Percentiles rank a stretch among this genome's conserved stretches.
Conservation (phyloP, 1,140 invertebrate genomes). For the Cecropterus lyciades region DNA sequence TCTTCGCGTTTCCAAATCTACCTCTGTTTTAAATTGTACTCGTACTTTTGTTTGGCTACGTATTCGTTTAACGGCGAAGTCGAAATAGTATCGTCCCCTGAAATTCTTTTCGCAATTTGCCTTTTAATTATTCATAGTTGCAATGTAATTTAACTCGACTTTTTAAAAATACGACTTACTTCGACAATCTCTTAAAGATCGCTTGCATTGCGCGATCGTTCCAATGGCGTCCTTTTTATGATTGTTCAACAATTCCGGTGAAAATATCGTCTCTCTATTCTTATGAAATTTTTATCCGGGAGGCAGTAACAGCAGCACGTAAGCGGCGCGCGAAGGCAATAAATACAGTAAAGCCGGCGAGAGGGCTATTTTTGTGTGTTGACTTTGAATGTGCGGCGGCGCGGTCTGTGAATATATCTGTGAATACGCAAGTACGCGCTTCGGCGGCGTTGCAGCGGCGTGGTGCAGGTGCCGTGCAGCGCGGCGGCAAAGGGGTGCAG, state of each 20-base stretch:
- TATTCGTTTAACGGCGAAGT: slow-evolving; percentile 6
- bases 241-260: background rate
- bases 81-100: slow-evolving; percentile 18
- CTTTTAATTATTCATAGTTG: slow-evolving; percentile 30
- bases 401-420: slow-evolving; percentile 9
- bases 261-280: slow-evolving; percentile 20
- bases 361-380: slow-evolving; percentile 28
- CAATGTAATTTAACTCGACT: slow-evolving; percentile 22
- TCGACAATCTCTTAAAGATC: slow-evolving; percentile 15
- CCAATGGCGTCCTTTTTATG: slow-evolving; percentile 6
- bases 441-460: background rate
- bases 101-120: slow-evolving; percentile 31
- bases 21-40: slow-evolving; percentile 24
- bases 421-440: slow-evolving; percentile 1
- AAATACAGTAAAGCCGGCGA: slow-evolving; percentile 23
- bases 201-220: slow-evolving; percentile 9
- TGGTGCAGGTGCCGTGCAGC: too few relatives aligned
- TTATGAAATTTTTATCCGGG: slow-evolving; percentile 23
- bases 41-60: slow-evolving; percentile 12
- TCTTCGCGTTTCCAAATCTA: slow-evolving; percentile 10
- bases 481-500: slow-evolving; percentile 4
- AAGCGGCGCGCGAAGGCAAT: slow-evolving; percentile 9
- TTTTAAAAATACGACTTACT: slow-evolving; percentile 15
- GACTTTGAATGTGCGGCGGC: slow-evolving; percentile 34
- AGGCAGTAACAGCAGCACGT: slow-evolving; percentile 8